Evolutionary conservation across 2,797 vertebrate genomes (phyloP).

Genomic region (Nyctalus aviator): DNA sequence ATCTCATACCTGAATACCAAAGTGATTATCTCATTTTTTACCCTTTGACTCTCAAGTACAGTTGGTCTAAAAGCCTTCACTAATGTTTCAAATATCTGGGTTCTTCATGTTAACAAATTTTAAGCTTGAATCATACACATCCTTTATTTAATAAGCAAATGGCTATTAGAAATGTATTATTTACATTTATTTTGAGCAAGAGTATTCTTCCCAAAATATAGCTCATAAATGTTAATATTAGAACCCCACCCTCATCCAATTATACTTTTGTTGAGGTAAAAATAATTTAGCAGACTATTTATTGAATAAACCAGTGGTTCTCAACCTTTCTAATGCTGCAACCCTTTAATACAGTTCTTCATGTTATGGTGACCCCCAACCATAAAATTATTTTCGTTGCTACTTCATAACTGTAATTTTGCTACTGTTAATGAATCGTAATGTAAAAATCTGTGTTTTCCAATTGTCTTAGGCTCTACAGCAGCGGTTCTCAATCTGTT

Average conservation of each 20-base stretch:
- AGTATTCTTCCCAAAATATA: conserved; percentile 52
- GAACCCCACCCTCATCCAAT: neutral
- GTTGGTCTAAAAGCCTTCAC: neutral
- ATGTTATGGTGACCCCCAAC: no score
- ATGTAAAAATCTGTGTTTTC: no score
- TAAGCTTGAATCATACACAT: neutral
- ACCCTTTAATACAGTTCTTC: no score
- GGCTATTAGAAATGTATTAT: neutral
- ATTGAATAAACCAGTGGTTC: neutral
- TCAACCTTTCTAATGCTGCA: no score
- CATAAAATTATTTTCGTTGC: no score
- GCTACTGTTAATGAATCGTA: no score
- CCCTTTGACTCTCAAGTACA: neutral
- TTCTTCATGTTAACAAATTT: conserved; percentile 49
- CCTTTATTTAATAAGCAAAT: conserved; percentile 59
- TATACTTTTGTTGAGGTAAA: conserved; percentile 39
- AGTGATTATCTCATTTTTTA: neutral
- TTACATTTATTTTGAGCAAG: conserved; percentile 48
- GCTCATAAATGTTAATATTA: conserved; percentile 7
- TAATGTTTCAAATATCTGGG: conserved; percentile 29
- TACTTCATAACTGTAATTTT: no score
- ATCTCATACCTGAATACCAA: conserved; percentile 5
- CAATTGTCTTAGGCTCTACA: no score
- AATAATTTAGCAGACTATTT: conserved; percentile 48
- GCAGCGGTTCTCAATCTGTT: no score